Percentiles rank a stretch among this genome's conserved stretches.
phyloP scores from a whole-genome alignment of 2,888 invertebrate species.

The Encarsia formosa region DNA sequence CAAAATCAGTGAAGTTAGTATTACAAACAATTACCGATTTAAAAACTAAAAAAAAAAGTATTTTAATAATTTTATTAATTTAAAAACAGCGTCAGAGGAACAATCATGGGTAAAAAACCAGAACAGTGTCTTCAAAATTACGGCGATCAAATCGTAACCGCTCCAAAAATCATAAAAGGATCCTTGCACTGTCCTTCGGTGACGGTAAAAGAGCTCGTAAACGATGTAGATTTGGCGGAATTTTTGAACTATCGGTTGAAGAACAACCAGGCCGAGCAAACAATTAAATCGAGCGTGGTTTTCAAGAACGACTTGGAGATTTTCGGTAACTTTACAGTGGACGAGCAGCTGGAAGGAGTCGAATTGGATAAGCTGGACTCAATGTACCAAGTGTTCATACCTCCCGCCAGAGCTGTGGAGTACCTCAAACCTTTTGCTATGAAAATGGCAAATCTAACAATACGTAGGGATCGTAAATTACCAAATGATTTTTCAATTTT shows the following conservation, averaged over 20 bases:
- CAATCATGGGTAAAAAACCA: slow-evolving; percentile 39
- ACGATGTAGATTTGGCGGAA: slow-evolving; percentile 34
- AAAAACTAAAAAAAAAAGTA: no score
- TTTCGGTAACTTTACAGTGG: slow-evolving; percentile 34
- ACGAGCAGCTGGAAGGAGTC: slow-evolving; percentile 29
- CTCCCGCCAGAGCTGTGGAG: neutral
- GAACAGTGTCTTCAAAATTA: slow-evolving; percentile 47
- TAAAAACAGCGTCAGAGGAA: slow-evolving; percentile 41
- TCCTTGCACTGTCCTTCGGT: slow-evolving; percentile 30
- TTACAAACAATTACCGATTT: slow-evolving; percentile 19
- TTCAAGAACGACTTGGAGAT: slow-evolving; percentile 32
- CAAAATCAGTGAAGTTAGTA: slow-evolving; percentile 14
- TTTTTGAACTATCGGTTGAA: slow-evolving; percentile 33
- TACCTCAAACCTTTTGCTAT: slow-evolving; percentile 8
- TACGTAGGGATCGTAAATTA: no score
- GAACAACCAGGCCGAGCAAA: slow-evolving; percentile 30
- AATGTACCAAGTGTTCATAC: neutral
- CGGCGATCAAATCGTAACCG: slow-evolving; percentile 47
- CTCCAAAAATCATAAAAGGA: slow-evolving; percentile 42
- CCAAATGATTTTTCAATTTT: neutral
- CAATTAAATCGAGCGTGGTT: slow-evolving; percentile 30
- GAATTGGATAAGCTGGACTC: slow-evolving; percentile 21
- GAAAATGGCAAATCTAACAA: neutral
- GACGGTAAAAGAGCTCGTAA: slow-evolving; percentile 33
- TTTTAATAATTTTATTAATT: neutral